A percentile compares a stretch with the other conserved stretches of the same genome.
Conservation (phyloP, 2,888 invertebrate genomes). For the Sarcophaga rosellei region DNA sequence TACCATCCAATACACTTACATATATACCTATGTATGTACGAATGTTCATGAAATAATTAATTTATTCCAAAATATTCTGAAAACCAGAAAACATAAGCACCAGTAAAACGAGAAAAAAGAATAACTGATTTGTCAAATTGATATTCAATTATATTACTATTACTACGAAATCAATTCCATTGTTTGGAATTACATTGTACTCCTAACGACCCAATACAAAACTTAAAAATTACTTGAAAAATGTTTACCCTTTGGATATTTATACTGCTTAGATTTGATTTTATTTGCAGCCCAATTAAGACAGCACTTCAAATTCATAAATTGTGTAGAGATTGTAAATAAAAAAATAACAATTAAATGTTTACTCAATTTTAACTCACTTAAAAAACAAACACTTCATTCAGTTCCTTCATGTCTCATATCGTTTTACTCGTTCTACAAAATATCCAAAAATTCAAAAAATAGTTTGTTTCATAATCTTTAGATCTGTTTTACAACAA, state of each 20-base stretch:
- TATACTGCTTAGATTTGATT: background rate
- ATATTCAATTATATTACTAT: too few relatives aligned
- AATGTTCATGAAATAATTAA: too few relatives aligned
- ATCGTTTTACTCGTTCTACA: constrained; percentile 1
- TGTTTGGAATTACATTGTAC: too few relatives aligned
- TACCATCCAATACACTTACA: too few relatives aligned
- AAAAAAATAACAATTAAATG: background rate
- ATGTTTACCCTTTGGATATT: background rate
- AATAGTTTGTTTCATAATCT: constrained; percentile 24
- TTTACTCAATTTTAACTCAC: background rate
- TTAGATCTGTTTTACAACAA: background rate
- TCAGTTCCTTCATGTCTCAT: constrained; percentile 2
- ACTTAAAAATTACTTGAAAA: background rate
- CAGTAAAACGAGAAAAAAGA: too few relatives aligned
- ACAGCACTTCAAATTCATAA: constrained; percentile 7
- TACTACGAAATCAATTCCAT: too few relatives aligned
- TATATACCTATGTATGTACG: too few relatives aligned
- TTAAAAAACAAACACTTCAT: constrained; percentile 29
- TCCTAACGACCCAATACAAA: background rate
- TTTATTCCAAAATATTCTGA: too few relatives aligned
- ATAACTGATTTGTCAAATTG: too few relatives aligned
- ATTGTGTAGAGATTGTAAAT: constrained; percentile 10
- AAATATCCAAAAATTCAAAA: constrained; percentile 29
- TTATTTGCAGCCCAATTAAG: background rate
- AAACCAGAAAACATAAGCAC: too few relatives aligned